Percentiles rank a stretch among this genome's conserved stretches.
Conservation (phyloP, 2,113 vertebrate genomes). For the Poeciliopsis retropinna region DNA sequence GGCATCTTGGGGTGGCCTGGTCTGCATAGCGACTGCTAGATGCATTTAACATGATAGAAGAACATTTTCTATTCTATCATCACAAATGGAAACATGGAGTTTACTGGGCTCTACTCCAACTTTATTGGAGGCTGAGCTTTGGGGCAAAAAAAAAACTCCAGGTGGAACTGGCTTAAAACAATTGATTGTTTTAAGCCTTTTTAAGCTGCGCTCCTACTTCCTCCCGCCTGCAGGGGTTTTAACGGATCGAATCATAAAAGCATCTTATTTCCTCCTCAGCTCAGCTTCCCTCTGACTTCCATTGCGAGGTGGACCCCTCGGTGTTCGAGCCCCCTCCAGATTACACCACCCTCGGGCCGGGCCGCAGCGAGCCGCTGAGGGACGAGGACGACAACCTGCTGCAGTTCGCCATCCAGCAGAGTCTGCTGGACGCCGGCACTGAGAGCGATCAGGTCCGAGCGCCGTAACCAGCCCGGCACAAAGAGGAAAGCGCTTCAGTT, state of each 20-base stretch:
- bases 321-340: constrained; percentile 92
- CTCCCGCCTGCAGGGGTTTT: neutral
- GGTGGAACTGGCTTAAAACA: too few species aligned
- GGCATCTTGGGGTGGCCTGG: too few species aligned
- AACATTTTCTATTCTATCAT: too few species aligned
- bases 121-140: too few species aligned
- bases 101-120: too few species aligned
- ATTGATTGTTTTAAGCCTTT: neutral
- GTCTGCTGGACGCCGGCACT: constrained; percentile 89
- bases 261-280: constrained; percentile 57
- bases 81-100: too few species aligned
- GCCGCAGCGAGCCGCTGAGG: constrained; percentile 89
- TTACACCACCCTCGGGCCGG: constrained; percentile 88
- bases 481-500: neutral
- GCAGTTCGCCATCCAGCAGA: constrained; percentile 97
- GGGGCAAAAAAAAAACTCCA: too few species aligned
- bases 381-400: constrained; percentile 93
- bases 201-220: neutral
- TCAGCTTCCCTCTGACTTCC: constrained; percentile 72
- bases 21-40: too few species aligned
- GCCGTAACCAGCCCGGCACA: neutral
- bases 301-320: constrained; percentile 88
- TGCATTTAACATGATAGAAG: too few species aligned
- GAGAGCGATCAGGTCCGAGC: constrained; percentile 89
- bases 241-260: neutral